These are phyloP conservation scores for Macropis europaea DNA, from an alignment of 2,888 invertebrate genomes.

Conservation along the genomic window DNA sequence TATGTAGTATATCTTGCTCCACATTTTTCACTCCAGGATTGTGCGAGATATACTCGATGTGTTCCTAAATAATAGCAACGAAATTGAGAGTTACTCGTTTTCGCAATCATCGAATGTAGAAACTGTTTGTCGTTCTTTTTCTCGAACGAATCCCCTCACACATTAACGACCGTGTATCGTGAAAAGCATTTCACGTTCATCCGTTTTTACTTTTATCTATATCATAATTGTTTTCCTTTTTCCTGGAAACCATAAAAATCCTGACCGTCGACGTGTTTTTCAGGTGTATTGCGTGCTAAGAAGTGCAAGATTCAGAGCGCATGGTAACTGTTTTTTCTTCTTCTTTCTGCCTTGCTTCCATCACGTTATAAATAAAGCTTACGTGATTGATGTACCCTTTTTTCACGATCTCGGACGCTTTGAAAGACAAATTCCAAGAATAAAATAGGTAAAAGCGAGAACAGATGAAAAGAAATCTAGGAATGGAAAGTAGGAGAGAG, in stretches of 20 bases:
- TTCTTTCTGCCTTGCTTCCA: neutral
- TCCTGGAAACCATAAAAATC: too few relatives aligned
- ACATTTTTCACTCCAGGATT: neutral
- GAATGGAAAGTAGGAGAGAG: neutral
- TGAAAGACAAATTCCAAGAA: neutral
- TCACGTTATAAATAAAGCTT: constrained; percentile 62
- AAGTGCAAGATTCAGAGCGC: neutral
- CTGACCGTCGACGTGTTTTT: neutral
- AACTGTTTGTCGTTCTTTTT: neutral
- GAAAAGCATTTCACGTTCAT: too few relatives aligned
- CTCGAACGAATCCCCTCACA: neutral
- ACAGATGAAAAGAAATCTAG: neutral
- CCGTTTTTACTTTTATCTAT: too few relatives aligned
- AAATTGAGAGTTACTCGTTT: neutral
- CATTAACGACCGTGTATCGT: too few relatives aligned
- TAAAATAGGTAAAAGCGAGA: neutral
- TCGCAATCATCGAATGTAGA: neutral
- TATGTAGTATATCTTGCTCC: neutral
- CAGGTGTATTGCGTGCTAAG: neutral
- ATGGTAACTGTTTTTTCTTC: neutral
- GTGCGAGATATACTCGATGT: neutral
- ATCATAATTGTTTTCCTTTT: too few relatives aligned
- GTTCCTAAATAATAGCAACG: neutral
- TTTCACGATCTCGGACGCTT: constrained; percentile 27
- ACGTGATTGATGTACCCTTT: constrained; percentile 58